phyloP scores from a whole-genome alignment of 2,113 vertebrate species.

The Tetraodon nigroviridis region DNA sequence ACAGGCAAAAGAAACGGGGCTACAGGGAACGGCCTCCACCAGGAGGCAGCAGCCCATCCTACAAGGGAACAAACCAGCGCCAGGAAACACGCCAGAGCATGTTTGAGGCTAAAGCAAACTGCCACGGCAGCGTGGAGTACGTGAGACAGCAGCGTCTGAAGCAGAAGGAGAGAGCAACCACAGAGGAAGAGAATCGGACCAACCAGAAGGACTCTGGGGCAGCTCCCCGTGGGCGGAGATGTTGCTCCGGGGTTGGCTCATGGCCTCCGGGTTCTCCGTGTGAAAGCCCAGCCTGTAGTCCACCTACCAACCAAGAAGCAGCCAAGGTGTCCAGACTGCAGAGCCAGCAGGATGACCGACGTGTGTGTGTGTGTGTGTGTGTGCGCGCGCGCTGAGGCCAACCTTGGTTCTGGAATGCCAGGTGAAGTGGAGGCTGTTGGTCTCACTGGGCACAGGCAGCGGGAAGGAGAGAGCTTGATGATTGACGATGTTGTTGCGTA shows the following conservation, averaged over 20 bases:
- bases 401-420: slow-evolving; percentile 93
- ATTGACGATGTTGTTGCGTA: slow-evolving; percentile 92
- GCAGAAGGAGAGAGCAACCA: background rate
- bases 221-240: slow-evolving; percentile 90
- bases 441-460: slow-evolving; percentile 89
- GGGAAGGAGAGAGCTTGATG: slow-evolving; percentile 92
- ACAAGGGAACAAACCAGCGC: no score
- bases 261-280: slow-evolving; percentile 86
- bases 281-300: slow-evolving; percentile 92
- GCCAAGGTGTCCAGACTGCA: background rate
- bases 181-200: slow-evolving; percentile 9
- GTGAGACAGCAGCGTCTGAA: background rate
- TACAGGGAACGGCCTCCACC: no score
- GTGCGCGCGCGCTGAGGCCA: background rate
- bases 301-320: slow-evolving; percentile 71
- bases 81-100: no score
- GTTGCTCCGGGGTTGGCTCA: slow-evolving; percentile 88
- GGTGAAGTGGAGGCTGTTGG: slow-evolving; percentile 92
- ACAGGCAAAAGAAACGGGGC: background rate
- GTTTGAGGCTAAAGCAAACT: no score
- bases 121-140: no score
- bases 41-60: no score
- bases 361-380: no score
- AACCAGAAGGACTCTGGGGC: slow-evolving; percentile 87
- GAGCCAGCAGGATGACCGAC: background rate